phyloP scores from a whole-genome alignment of 2,113 vertebrate species.

The Tenebrosternarchus preto region DNA sequence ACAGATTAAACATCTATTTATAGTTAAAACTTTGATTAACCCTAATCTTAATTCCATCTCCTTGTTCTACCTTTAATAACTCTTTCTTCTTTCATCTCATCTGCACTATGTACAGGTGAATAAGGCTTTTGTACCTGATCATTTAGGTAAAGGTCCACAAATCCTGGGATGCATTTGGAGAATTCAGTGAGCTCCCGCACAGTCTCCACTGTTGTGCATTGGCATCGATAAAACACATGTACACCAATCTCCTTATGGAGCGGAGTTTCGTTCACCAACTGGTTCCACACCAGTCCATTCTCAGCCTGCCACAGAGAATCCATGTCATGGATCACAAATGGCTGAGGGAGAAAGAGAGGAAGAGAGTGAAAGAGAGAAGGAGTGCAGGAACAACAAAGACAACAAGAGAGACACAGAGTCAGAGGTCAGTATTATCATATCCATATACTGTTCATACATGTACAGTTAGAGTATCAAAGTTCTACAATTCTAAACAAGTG shows the following conservation, averaged over 20 bases:
- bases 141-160: conserved; percentile 90
- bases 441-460: too few relatives aligned
- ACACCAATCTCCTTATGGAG: conserved; percentile 94
- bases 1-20: too few relatives aligned
- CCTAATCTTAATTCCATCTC: too few relatives aligned
- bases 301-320: conserved; percentile 95
- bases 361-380: conserved; percentile 47
- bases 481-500: too few relatives aligned
- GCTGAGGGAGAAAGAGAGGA: conserved; percentile 70
- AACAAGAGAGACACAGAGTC: neutral
- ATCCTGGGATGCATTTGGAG: conserved; percentile 96
- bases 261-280: conserved; percentile 84
- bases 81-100: too few relatives aligned
- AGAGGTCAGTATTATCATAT: neutral
- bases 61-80: neutral
- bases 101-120: too few relatives aligned
- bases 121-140: conserved; percentile 79
- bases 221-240: conserved; percentile 97
- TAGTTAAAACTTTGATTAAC: too few relatives aligned
- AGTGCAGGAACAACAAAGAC: too few relatives aligned
- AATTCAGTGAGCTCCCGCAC: conserved; percentile 97
- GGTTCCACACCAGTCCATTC: conserved; percentile 94
- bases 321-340: conserved; percentile 96
- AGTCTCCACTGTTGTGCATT: conserved; percentile 95
- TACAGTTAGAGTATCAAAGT: too few relatives aligned